Percentiles rank a stretch among this genome's conserved stretches.
These are phyloP conservation scores for Lycophotia porphyrea DNA, from an alignment of 2,888 invertebrate species.

Conservation along the genomic window DNA sequence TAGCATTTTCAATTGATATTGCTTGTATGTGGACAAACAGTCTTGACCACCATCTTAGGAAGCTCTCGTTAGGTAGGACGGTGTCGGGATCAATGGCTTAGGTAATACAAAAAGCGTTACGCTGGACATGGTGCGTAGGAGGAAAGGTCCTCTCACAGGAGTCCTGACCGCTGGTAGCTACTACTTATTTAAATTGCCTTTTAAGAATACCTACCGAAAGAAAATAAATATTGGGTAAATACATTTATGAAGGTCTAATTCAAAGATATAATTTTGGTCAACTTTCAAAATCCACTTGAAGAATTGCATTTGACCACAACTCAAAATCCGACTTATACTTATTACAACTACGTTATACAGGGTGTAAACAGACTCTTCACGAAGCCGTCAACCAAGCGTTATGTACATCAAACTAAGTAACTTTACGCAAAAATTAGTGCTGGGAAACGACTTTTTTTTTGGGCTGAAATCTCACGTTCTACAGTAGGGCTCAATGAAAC, in stretches of 20 bases:
- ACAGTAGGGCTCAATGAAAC: too few species aligned
- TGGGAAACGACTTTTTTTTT: too few species aligned
- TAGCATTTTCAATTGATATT: not conserved
- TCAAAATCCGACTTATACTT: not conserved
- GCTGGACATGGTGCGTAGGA: not conserved
- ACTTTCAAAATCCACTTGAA: slow-evolving; percentile 12
- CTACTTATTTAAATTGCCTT: not conserved
- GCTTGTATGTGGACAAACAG: not conserved
- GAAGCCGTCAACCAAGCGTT: too few species aligned
- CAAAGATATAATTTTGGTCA: slow-evolving; percentile 21
- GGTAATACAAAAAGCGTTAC: not conserved
- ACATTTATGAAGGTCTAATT: not conserved
- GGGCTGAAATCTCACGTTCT: too few species aligned
- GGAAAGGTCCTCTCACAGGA: not conserved
- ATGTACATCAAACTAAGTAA: too few species aligned
- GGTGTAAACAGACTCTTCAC: too few species aligned
- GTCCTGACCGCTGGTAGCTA: not conserved
- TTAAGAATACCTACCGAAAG: not conserved
- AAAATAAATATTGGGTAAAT: not conserved
- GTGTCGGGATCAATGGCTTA: not conserved
- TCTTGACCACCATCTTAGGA: not conserved
- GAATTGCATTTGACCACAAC: slow-evolving; percentile 17
- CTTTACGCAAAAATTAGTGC: too few species aligned
- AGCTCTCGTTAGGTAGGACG: not conserved
- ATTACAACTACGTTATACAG: too few species aligned